phyloP scores from a whole-genome alignment of 1,140 invertebrate genomes.

The Bombus haemorrhoidalis region DNA sequence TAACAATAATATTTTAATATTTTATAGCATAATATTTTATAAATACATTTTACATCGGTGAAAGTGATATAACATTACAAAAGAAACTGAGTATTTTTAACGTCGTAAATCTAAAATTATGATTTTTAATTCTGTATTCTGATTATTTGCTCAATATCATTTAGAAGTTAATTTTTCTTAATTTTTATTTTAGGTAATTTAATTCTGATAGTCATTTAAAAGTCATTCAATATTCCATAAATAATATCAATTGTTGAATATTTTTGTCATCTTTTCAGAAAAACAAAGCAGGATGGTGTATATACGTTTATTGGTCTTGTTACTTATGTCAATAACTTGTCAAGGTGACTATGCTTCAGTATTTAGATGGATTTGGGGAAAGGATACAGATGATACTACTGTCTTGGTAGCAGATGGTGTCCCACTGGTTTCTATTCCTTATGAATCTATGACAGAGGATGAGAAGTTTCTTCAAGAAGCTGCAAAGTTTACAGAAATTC shows the following conservation, averaged over 20 bases:
- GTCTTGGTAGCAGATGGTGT: constrained; percentile 71
- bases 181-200: neutral
- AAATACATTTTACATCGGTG: neutral
- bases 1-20: too few species aligned
- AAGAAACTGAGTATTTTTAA: neutral
- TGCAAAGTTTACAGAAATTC: constrained; percentile 83
- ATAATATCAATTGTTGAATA: neutral
- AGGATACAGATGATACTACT: constrained; percentile 56
- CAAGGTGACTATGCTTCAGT: constrained; percentile 57
- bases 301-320: neutral
- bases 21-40: too few species aligned
- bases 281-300: neutral
- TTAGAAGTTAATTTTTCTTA: neutral
- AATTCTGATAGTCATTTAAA: neutral
- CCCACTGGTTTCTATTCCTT: constrained; percentile 81
- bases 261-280: neutral
- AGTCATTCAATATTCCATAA: neutral
- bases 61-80: neutral
- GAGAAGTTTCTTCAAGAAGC: constrained; percentile 87
- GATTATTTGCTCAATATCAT: neutral
- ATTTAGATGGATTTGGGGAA: constrained; percentile 77
- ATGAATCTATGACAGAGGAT: constrained; percentile 85
- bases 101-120: too few species aligned
- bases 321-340: neutral
- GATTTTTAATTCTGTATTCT: neutral